Evolutionary conservation across 2,113 vertebrate species (phyloP).

Genomic region (Asarcornis scutulata): DNA sequence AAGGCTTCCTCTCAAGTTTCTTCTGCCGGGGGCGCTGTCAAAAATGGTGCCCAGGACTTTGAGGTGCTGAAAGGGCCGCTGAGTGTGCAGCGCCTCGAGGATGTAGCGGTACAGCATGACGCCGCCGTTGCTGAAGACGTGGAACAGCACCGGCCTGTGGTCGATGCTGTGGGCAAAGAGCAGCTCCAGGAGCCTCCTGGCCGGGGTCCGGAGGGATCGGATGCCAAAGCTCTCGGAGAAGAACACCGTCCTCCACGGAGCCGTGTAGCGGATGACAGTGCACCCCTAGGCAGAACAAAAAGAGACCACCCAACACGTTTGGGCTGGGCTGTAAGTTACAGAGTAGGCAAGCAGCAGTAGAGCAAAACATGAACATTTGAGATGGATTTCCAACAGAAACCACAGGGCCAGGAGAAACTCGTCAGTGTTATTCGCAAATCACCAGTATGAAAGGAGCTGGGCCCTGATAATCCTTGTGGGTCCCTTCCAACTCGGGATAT

Average conservation of each 20-base stretch:
- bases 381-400: background rate
- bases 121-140: conserved; percentile 94
- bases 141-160: conserved; percentile 89
- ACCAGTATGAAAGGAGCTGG: background rate
- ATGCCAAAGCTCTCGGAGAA: conserved; percentile 91
- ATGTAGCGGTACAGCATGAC: conserved; percentile 96
- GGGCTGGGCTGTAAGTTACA: background rate
- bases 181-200: conserved; percentile 87
- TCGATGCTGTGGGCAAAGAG: conserved; percentile 91
- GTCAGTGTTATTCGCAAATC: background rate
- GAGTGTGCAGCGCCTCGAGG: conserved; percentile 81
- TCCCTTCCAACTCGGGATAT: background rate
- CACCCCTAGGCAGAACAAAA: conserved; percentile 83
- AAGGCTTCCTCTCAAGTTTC: conserved; percentile 84
- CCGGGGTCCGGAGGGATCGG: conserved; percentile 84
- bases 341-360: background rate
- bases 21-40: conserved; percentile 90
- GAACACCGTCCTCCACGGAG: conserved; percentile 90
- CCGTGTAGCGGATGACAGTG: conserved; percentile 89
- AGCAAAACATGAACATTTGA: background rate
- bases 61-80: conserved; percentile 81
- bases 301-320: background rate
- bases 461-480: background rate
- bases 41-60: conserved; percentile 87
- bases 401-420: background rate